Base-by-base conservation (phyloP, 2,113 vertebrate genomes). In the Herpailurus yagouaroundi region DNA sequence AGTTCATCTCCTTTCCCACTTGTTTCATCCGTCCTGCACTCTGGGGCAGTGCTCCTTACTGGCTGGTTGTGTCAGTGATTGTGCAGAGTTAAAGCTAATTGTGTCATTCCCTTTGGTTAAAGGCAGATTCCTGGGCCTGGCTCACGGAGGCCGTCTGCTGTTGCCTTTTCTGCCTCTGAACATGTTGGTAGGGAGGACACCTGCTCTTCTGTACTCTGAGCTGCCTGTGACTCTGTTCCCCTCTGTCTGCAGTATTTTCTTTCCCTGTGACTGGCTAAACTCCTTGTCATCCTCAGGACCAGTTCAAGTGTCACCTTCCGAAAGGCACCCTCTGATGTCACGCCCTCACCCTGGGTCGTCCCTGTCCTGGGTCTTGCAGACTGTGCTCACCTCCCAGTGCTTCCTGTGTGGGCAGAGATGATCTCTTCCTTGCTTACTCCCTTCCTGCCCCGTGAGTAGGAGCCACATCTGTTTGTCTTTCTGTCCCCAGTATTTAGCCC, bases 201-300 rank as follows among this genome's bases (percentile, higher is more conserved):
- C n/a, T 13, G n/a, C 18, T 64, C 63, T 25, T 63, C 3, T 38
- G 4, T 38, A 11, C 41, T 90, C 21, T 77, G 23, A 33, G 23
- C 89, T 66, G 38, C 45, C 60, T 50, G 19, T 7, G 38, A 41
- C 31, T 38, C 83, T 36, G 13, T 50, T 73, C 45, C 50, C 36
- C 21, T 79, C 38, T 73, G 68, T n/a, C 74, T 89, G 69, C 12
- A 66, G n/a, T 14, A 7, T 9, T 73, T 33, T 23, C 33, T 74
- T 23, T 29, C 74, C 19, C 48, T 36, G n/a, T 94, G 60, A 31
- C 33, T 55, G 73, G 64, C 69, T n/a, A 33, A 36, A 10, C 50
- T 63, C 63, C 38, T 95, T 36, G 52, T 90, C 31, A 10, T 82
- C 52, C 63, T 88, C 36, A 57, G 55, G 60, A 83, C 74, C 50